Conservation (phyloP, 2,797 vertebrate species). For the Characodon lateralis region DNA sequence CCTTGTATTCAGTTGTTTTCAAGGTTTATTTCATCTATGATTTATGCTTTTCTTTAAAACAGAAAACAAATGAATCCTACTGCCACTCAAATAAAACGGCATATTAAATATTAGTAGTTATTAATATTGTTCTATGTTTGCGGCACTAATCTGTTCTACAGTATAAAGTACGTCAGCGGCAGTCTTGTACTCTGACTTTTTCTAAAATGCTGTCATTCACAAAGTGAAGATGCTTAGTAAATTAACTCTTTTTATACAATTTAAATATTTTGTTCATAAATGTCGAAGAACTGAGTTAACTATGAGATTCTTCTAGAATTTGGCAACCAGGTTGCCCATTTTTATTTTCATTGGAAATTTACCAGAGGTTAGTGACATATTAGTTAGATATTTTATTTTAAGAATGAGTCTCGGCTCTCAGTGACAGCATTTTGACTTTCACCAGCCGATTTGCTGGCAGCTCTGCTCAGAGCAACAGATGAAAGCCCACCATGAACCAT, state of each 20-base stretch:
- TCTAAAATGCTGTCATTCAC: background rate
- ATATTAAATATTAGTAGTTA: background rate
- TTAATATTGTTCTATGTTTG: background rate
- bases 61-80: background rate
- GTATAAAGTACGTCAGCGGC: background rate
- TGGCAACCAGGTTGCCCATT: background rate
- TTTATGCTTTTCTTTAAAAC: background rate
- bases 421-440: conserved; percentile 12
- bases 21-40: background rate
- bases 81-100: background rate
- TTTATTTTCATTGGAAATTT: background rate
- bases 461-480: conserved; percentile 15
- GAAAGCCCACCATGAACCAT: conserved; percentile 26
- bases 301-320: background rate
- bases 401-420: background rate
- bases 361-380: background rate
- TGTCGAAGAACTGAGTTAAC: background rate
- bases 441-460: background rate
- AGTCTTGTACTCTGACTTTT: background rate
- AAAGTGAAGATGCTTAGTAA: background rate
- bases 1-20: background rate
- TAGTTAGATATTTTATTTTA: background rate
- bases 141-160: background rate
- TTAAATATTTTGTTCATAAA: background rate
- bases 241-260: background rate